A percentile compares a stretch with the other conserved stretches of the same genome.
Evolutionary conservation across 2,888 invertebrate species (phyloP).

Genomic region (Ditula angustiorana): DNA sequence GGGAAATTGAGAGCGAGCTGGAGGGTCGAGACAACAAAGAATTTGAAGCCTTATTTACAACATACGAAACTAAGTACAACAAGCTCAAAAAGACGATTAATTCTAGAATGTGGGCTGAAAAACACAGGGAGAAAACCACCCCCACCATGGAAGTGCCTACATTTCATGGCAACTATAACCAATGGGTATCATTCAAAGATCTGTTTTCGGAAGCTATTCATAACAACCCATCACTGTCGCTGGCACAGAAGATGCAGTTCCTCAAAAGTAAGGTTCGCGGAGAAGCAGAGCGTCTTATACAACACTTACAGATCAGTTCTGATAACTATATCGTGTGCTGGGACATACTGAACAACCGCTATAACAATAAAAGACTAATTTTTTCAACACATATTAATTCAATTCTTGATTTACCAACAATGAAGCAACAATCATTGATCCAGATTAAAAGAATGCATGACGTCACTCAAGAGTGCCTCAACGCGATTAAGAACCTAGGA

Average conservation of each 20-base stretch:
- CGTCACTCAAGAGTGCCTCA: conserved; percentile 38
- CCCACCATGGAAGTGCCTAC: neutral
- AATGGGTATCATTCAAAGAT: neutral
- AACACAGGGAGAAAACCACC: neutral
- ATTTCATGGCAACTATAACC: neutral
- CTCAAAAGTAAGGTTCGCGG: neutral
- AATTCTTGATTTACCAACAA: conserved; percentile 36
- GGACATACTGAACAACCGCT: conserved; percentile 45
- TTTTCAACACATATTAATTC: conserved; percentile 39
- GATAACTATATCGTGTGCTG: conserved; percentile 44
- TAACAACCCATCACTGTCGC: neutral
- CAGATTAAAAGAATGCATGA: conserved; percentile 43
- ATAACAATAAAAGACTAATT: conserved; percentile 42
- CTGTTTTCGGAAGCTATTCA: neutral
- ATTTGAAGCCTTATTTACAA: neutral
- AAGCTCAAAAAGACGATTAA: conserved; percentile 11
- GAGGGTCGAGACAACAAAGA: neutral
- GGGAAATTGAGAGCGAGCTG: neutral
- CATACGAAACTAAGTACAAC: conserved; percentile 13
- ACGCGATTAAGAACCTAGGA: conserved; percentile 45
- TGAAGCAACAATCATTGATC: conserved; percentile 37
- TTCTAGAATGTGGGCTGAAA: neutral
- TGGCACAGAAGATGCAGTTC: neutral
- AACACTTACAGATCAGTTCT: conserved; percentile 39
- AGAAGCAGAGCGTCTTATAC: conserved; percentile 23